These are phyloP conservation scores for Acropora tenuis DNA, from an alignment of 64 coral and sea anemone species.

Conservation along the genomic window DNA sequence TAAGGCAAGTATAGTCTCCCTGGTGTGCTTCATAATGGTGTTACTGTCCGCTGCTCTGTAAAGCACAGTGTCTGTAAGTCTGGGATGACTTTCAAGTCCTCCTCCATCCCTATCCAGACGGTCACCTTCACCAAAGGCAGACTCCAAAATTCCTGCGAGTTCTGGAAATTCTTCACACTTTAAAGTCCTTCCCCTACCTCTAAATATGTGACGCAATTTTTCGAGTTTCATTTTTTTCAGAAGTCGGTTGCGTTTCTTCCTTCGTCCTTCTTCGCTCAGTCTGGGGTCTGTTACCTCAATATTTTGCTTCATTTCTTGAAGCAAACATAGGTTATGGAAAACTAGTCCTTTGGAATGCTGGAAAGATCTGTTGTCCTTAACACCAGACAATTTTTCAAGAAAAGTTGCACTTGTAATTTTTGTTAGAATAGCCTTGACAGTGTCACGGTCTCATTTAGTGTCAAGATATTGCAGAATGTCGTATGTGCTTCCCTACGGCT, in stretches of 20 bases:
- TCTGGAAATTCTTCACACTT: constrained; percentile 75
- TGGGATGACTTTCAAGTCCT: constrained; percentile 28
- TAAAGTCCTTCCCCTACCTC: constrained; percentile 48
- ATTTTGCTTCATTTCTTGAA: not conserved
- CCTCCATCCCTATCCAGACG: constrained; percentile 12
- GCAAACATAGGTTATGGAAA: constrained; percentile 1
- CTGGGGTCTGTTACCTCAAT: not conserved
- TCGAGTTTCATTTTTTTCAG: constrained; percentile 6
- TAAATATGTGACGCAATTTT: constrained; percentile 14
- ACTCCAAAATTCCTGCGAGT: constrained; percentile 61
- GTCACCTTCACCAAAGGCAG: constrained; percentile 31
- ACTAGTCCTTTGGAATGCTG: constrained; percentile 20
- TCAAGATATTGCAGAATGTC: constrained; percentile 55
- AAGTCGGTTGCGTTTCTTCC: not conserved
- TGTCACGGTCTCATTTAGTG: constrained; percentile 63
- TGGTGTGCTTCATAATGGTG: too few relatives aligned
- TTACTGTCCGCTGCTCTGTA: constrained; percentile 35
- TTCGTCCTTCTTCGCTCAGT: constrained; percentile 15
- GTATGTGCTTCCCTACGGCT: constrained; percentile 20
- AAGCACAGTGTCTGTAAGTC: constrained; percentile 43
- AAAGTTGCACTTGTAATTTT: constrained; percentile 56
- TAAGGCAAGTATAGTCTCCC: too few relatives aligned
- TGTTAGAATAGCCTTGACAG: constrained; percentile 50
- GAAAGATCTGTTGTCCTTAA: constrained; percentile 47
- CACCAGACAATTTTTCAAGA: not conserved